Base-by-base conservation (phyloP, 1,140 invertebrate genomes). In the Bombus huntii region DNA sequence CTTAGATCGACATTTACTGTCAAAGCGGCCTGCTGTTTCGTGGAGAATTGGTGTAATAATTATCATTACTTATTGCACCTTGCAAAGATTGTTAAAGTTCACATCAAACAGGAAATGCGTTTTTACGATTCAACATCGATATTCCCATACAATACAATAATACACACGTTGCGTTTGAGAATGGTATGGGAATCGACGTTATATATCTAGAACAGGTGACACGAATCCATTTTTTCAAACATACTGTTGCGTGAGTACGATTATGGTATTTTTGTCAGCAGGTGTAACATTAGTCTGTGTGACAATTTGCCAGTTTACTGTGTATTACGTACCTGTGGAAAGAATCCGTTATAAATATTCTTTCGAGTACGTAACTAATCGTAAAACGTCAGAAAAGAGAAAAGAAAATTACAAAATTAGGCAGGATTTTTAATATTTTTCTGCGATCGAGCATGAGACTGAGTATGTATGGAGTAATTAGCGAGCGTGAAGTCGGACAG, bases 191-290 rank as follows among this genome's bases (percentile, higher is more conserved):
- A 92, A 92, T 87, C 79, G 68, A 34, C 81, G 72, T 88, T 78
- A 79, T 70, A 72, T 74, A 82, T 83, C 42, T 42, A 65, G 78
- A 81, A 85, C 93, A 93, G 93, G 92, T 93, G 93, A 92, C 53
- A 74, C 28, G 81, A 89, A 90, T 93, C 92, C 89, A 92, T 92
- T 90, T 87, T 66, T 74, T 9, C 39, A 47, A 79, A 75, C 85
- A 88, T 80, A 86, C 82, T 76, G 77, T 89, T 92, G 86, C 81
- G 74, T 83, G 88, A 85, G 74, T 82, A 39, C 34, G n/a, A 62
- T 88, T 70, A 83, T 86, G 87, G 72, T 72, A 89, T 91, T 92
- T 83, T 47, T 79, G 68, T 83, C 71, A 89, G 87, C 92, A 93
- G 91, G 92, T 93, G 92, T 37, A 81, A 74, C 70, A 76, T 81